These are phyloP conservation scores for Dryas iulia DNA, from an alignment of 1,140 invertebrate genomes.

Conservation along the genomic window DNA sequence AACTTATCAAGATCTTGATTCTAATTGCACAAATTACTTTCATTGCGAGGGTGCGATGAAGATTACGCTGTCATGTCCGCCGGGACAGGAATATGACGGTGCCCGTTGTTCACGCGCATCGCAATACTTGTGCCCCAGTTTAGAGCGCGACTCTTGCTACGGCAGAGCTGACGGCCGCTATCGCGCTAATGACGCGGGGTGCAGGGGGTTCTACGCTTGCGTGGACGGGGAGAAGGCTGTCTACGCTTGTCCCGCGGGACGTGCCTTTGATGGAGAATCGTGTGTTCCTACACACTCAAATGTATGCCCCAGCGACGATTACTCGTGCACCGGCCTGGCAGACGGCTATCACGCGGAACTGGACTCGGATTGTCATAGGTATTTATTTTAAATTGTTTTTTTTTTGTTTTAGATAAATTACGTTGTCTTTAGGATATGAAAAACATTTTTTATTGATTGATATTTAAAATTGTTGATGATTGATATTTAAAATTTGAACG, in stretches of 20 bases:
- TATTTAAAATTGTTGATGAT: no score
- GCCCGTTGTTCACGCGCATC: conserved; percentile 61
- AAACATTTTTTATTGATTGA: no score
- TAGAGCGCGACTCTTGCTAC: conserved; percentile 77
- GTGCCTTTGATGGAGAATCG: conserved; percentile 80
- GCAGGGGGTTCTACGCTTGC: conserved; percentile 82
- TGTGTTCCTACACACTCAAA: conserved; percentile 74
- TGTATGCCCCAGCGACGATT: conserved; percentile 70
- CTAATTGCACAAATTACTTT: conserved; percentile 78
- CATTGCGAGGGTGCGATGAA: conserved; percentile 72
- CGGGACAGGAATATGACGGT: conserved; percentile 77
- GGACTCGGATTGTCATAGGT: conserved; percentile 80
- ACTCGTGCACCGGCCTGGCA: conserved; percentile 72
- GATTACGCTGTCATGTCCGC: conserved; percentile 67
- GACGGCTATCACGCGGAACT: conserved; percentile 81
- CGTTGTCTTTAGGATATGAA: no score
- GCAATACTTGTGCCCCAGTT: conserved; percentile 70
- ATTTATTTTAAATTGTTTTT: conserved; percentile 10
- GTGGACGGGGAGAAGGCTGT: conserved; percentile 77
- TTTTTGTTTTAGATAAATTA: not conserved
- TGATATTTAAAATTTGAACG: no score
- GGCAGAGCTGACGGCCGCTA: conserved; percentile 81
- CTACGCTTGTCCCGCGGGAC: conserved; percentile 78
- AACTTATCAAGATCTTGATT: conserved; percentile 73
- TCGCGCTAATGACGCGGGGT: conserved; percentile 79